These are phyloP conservation scores for Erinaceus europaeus DNA, from an alignment of 2,113 vertebrate species.

Conservation along the genomic window DNA sequence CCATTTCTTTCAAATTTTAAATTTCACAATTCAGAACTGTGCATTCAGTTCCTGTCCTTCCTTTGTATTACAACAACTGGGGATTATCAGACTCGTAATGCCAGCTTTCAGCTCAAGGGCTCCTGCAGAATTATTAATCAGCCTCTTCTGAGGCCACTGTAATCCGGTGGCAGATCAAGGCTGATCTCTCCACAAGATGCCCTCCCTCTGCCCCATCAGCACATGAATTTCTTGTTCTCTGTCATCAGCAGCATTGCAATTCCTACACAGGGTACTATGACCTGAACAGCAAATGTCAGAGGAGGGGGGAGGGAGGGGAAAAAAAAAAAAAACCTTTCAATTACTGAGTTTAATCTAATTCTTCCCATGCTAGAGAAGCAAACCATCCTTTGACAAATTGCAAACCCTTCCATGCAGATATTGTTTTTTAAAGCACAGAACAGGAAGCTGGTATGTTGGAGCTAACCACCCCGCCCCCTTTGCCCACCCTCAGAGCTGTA, in stretches of 20 bases:
- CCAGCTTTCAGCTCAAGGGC: slow-evolving; percentile 47
- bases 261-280: slow-evolving; percentile 36
- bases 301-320: background rate
- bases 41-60: slow-evolving; percentile 49
- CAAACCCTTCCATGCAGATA: slow-evolving; percentile 42
- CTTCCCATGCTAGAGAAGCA: slow-evolving; percentile 39
- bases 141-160: slow-evolving; percentile 54
- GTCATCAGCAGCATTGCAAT: slow-evolving; percentile 46
- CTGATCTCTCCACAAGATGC: slow-evolving; percentile 48
- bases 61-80: slow-evolving; percentile 53
- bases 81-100: slow-evolving; percentile 44
- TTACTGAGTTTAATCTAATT: slow-evolving; percentile 59
- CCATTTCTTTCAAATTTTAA: slow-evolving; percentile 34
- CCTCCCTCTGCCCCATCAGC: slow-evolving; percentile 32
- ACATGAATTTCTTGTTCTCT: slow-evolving; percentile 53
- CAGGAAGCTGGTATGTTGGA: slow-evolving; percentile 16
- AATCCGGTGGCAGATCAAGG: slow-evolving; percentile 65
- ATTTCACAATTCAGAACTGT: slow-evolving; percentile 50
- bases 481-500: background rate
- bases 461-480: background rate
- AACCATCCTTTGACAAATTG: slow-evolving; percentile 41
- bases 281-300: slow-evolving; percentile 51
- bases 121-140: slow-evolving; percentile 70
- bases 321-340: too few species aligned
- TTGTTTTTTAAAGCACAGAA: slow-evolving; percentile 47